These are phyloP conservation scores for Spinus pinus DNA, from an alignment of 2,797 vertebrate genomes.

Conservation along the genomic window DNA sequence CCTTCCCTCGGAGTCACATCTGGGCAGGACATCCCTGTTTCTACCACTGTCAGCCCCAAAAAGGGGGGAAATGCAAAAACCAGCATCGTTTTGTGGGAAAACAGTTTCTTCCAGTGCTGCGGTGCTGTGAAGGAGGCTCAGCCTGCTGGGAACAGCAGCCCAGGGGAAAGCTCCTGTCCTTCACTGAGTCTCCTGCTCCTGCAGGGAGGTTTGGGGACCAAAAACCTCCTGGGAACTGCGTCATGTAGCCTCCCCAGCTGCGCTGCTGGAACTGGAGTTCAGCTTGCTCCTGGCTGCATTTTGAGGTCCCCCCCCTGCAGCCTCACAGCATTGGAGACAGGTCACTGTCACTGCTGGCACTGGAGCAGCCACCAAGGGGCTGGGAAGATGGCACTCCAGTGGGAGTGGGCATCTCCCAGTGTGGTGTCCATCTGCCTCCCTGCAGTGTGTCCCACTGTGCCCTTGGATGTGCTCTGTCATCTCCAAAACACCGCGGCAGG, in stretches of 20 bases:
- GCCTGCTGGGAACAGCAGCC: background rate
- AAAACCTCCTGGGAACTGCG: background rate
- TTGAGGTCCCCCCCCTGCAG: background rate
- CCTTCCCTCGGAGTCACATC: background rate
- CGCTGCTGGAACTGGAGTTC: background rate
- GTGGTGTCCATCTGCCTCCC: background rate
- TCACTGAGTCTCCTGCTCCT: background rate
- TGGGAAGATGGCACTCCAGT: background rate
- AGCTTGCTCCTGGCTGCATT: background rate
- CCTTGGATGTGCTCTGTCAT: background rate
- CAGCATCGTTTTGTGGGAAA: background rate
- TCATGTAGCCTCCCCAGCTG: background rate
- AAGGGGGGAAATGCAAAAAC: background rate
- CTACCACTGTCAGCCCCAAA: background rate
- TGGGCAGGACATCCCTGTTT: background rate
- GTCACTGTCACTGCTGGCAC: background rate
- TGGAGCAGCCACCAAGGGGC: background rate
- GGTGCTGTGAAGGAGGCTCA: background rate
- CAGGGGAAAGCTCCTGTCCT: background rate
- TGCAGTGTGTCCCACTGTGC: background rate
- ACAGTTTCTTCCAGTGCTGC: background rate
- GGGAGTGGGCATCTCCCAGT: background rate
- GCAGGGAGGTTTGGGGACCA: background rate
- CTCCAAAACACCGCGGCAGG: background rate
- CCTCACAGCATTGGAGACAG: rapidly evolving